Base-by-base conservation (phyloP, 2,113 vertebrate species). In the Coptodon rendalli region DNA sequence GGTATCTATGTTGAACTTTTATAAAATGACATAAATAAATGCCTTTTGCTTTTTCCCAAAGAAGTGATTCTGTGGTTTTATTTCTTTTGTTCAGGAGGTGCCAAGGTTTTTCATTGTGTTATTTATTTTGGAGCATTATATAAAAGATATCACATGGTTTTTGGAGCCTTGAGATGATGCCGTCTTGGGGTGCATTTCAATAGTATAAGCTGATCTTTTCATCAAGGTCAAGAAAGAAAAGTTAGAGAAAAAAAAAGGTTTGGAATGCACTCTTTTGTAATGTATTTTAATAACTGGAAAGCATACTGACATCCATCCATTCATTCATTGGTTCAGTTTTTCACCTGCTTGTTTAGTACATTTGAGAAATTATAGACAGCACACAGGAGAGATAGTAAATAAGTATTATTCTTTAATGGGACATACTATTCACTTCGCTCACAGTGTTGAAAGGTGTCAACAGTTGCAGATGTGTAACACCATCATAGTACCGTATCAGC, bases 1-100 rank as follows among this genome's bases (percentile, higher is more conserved):
- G 24, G 34, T 92, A 84, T 86, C 61, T 83, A 88, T 89, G 90
- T 93, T 40, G 5, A 82, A 54, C 81, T 89, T 95, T 95, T 93
- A 86, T 83, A 66, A 91, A 82, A 66, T 29, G 6, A 59, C 19
- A 43, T 24, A 80, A 93, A 92, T 92, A 87, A 91, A 90, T 45
- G 4, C 10, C 53, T 63, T 88, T 82, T 8, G 38, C 22, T 89
- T 57, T 78, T 56, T 76, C 81, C 13, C n/a, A 6, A n/a, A 29
- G 3, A 9, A 19, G 53, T 50, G 6, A n/a, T 29, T 19, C 78
- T 31, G 16, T 86, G 16, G 24, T 57, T 84, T 85, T 31, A 38
- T 53, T 45, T 3, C 31, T 31, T 66, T 82, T 87, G 16, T 76
- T 76, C 92, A 89, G 19, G 4, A 57, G 92, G 87, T 85, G 92